Conservation (phyloP, 2,888 invertebrate genomes). For the Cephus nigrinus region DNA sequence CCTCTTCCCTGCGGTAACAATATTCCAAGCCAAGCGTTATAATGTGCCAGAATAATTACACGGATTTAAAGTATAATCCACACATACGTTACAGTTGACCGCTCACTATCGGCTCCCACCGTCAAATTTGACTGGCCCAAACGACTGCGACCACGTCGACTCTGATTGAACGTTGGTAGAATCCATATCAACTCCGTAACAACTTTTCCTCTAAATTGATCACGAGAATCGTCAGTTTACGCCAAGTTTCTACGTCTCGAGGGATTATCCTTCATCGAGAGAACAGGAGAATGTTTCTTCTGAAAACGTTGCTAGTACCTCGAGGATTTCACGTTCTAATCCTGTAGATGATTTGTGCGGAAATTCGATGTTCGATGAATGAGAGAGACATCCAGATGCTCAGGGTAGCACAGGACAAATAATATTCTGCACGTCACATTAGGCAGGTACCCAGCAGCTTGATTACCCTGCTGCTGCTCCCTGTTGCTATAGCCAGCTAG, state of each 20-base stretch:
- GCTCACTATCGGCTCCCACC: not conserved
- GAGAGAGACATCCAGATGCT: not conserved
- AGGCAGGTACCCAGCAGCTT: not conserved
- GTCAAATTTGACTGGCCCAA: not conserved
- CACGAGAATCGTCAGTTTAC: too few relatives aligned
- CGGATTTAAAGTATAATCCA: not conserved
- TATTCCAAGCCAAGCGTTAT: not conserved
- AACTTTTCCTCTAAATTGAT: not conserved
- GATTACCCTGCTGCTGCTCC: not conserved
- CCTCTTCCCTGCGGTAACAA: not conserved
- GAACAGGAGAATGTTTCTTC: not conserved
- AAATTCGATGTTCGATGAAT: not conserved
- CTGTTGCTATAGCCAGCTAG: not conserved
- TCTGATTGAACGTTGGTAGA: not conserved
- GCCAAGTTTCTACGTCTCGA: too few relatives aligned
- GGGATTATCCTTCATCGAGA: too few relatives aligned
- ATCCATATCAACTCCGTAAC: not conserved
- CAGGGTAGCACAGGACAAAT: not conserved
- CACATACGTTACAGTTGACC: not conserved
- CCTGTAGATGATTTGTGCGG: not conserved
- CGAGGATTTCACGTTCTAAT: not conserved
- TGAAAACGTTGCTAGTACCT: not conserved
- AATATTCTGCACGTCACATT: too few relatives aligned
- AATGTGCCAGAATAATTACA: not conserved
- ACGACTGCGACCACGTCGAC: not conserved